Base-by-base conservation (phyloP, 2,888 invertebrate species). In the Eudemis profundana region DNA sequence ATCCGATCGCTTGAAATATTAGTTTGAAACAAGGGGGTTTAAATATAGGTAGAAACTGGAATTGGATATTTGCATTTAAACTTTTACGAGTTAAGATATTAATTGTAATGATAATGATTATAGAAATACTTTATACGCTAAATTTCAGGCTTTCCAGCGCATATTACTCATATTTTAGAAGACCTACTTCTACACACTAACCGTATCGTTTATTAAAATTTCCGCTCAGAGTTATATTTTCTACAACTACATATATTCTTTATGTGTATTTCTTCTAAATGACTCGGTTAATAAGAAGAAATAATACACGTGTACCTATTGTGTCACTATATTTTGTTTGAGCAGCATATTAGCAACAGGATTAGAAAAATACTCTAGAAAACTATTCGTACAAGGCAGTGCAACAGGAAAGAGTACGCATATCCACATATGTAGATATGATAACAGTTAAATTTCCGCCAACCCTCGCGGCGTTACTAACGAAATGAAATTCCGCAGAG, bases 401-500 rank as follows among this genome's bases (percentile, higher is more conserved):
- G 40, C 49, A 51, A 4, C 50, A 40, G 8, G 12, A 42, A 56
- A 49, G 8, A 42, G 27, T 53, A 23, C 36, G 19, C 7, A 21
- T 15, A 53, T 40, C 49, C 33, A 64, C 63, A 44, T 66, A 42
- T 17, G 54, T 40, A 51, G 61, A 50, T 61, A 66, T 66, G 47
- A 65, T 59, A 64, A 50, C 42, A 51, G 57, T 57, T 44, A 64
- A 64, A 64, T 64, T 50, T 87, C 84, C 82, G 79, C 83, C 82
- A 80, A 79, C 82, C 81, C 74, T 71, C 71, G 72, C 75, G 70
- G 76, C 76, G 78, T 74, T 81, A 78, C 84, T 88, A 88, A 86
- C 88, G 85, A 91, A 90, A 91, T 91, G 85, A 90, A 91, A 91
- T 91, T 91, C 90, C 89, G 68, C 70, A 72, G 74, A 76, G 50